Evolutionary conservation across 2,888 invertebrate genomes (phyloP).

Genomic region (Mongoloraphidia duomilia): DNA sequence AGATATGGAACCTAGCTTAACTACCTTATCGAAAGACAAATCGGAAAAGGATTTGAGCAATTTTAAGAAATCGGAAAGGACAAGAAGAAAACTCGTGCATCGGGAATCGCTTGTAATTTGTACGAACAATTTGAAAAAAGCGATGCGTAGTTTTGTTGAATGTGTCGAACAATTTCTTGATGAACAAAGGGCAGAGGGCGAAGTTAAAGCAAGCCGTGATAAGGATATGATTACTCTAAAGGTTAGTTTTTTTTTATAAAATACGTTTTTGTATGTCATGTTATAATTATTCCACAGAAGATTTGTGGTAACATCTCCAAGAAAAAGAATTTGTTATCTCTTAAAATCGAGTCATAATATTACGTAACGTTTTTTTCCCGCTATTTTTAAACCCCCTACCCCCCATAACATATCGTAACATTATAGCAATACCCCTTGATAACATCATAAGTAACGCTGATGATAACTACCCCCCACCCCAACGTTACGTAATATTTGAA

Average conservation of each 20-base stretch:
- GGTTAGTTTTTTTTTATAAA: conserved; percentile 13
- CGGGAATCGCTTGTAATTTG: conserved; percentile 44
- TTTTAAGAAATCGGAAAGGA: conserved; percentile 28
- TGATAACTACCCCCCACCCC: too few species aligned
- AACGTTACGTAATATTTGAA: too few species aligned
- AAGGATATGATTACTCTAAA: conserved; percentile 27
- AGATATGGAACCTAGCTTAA: neutral
- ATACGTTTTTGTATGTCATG: neutral
- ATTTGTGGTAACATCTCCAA: too few species aligned
- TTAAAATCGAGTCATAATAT: too few species aligned
- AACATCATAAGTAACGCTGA: too few species aligned
- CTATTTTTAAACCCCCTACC: too few species aligned
- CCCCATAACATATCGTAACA: too few species aligned
- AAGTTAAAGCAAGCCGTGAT: conserved; percentile 9
- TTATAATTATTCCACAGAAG: neutral
- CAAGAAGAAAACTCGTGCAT: conserved; percentile 24
- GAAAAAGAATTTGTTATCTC: too few species aligned
- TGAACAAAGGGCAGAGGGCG: conserved; percentile 31
- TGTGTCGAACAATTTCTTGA: conserved; percentile 61
- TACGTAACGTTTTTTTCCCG: too few species aligned
- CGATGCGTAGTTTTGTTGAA: conserved; percentile 64
- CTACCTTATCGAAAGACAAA: conserved; percentile 18
- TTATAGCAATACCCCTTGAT: too few species aligned
- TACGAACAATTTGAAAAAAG: conserved; percentile 72
- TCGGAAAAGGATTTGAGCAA: conserved; percentile 31